Percentiles rank a stretch among this genome's conserved stretches.
Evolutionary conservation across 2,888 invertebrate species (phyloP).

Genomic region (Alviniconcha strummeri): DNA sequence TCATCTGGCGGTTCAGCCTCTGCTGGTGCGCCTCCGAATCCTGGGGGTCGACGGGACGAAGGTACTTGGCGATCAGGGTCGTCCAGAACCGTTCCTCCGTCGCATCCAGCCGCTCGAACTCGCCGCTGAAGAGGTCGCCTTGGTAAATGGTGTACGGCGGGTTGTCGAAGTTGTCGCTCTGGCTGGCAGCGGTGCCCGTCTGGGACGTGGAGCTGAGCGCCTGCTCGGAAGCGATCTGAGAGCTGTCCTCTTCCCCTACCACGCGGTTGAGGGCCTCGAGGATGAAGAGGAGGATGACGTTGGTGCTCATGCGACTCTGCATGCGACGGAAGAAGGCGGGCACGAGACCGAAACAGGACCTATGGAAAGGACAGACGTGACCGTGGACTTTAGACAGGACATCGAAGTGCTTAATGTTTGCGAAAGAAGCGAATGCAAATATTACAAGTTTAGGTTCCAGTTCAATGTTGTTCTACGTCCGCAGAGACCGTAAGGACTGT

Average conservation of each 20-base stretch:
- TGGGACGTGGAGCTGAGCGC: not conserved
- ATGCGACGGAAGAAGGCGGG: slow-evolving; percentile 36
- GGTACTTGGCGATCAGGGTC: slow-evolving; percentile 85
- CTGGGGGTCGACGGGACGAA: slow-evolving; percentile 75
- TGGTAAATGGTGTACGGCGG: slow-evolving; percentile 16
- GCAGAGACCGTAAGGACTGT: no score
- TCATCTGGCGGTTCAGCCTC: slow-evolving; percentile 75
- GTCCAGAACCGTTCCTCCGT: slow-evolving; percentile 94
- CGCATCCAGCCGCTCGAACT: slow-evolving; percentile 32
- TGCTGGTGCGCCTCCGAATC: slow-evolving; percentile 77
- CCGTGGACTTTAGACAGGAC: no score
- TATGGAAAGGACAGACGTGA: not conserved
- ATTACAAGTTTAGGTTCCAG: no score
- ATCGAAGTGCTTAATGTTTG: no score
- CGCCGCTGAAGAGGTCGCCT: slow-evolving; percentile 34
- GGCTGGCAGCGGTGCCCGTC: not conserved
- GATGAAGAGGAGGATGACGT: slow-evolving; percentile 38
- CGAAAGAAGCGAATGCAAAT: no score
- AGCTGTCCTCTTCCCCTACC: slow-evolving; percentile 15
- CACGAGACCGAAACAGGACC: slow-evolving; percentile 22
- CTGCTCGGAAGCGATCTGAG: not conserved
- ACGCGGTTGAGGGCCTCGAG: slow-evolving; percentile 34
- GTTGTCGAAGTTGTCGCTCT: not conserved
- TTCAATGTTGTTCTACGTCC: no score
- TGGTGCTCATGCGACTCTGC: slow-evolving; percentile 31